Evolutionary conservation across 2,888 invertebrate genomes (phyloP), one percentile per base, ranked within the genome.

Genomic region (Drosophila anomelani): DNA sequence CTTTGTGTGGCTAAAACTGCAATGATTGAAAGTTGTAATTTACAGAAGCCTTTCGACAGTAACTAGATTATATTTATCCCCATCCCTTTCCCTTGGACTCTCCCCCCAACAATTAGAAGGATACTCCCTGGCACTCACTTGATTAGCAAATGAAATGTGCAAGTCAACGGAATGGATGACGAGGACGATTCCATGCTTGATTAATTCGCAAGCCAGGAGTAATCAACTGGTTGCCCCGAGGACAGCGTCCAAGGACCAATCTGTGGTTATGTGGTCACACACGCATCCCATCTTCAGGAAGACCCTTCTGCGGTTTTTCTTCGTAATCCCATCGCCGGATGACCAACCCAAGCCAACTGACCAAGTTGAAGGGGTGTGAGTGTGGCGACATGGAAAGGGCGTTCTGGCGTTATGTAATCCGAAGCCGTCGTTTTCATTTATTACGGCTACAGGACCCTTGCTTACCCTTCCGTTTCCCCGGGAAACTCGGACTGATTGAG

Each of bases 141-240:
- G 66, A 75, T 78, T 75, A 66, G 69, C 66, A 60, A 61, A 58
- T 44, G 13, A 64, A 71, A 60, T 59, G 61, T 58, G 60, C 58
- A 58, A 60, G 70, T 71, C 61, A 64, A 60, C 54, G 46, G 49
- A 46, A 76, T 60, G 61, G 55, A 71, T 75, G 70, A 57, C 62
- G 77, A 74, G 62, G 70, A 56, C 62, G 77, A 74, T 70, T 80
- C 69, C 56, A 67, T 63, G 67, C 55, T 69, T 90, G 90, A 90
- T 91, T 91, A 90, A 91, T 89, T 88, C 75, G 75, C 75, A 80
- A 78, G 79, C 70, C 77, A 80, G 36, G 36, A 36, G 87, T 80
- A 90, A 88, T 90, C 80, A 88, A 76, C 75, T 63, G 62, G 68
- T 66, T 59, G 36, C 51, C 60, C 55, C 34, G 44, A 41, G 39